Percentiles rank a stretch among this genome's conserved stretches.
phyloP scores from a whole-genome alignment of 2,888 invertebrate genomes.

The Lathronympha strigana region DNA sequence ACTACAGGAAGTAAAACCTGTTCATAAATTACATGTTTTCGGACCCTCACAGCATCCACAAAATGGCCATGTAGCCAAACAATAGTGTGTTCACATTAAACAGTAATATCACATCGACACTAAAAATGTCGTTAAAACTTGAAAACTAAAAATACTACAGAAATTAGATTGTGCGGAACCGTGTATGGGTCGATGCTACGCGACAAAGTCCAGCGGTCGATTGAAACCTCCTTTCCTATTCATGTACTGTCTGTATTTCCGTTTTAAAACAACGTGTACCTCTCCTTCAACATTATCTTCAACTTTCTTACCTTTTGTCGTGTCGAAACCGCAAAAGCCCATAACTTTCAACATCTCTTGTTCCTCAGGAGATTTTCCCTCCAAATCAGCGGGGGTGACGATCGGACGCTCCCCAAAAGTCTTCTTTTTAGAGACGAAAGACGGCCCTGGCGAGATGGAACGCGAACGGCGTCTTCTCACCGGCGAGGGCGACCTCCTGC shows the following conservation, averaged over 20 bases:
- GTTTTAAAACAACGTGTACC: conserved; percentile 97
- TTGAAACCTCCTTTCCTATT: conserved; percentile 99
- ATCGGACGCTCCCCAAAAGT: conserved; percentile 85
- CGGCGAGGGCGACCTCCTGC: conserved; percentile 59
- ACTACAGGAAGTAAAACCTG: no score
- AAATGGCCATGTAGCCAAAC: not conserved
- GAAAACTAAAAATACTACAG: conserved; percentile 19
- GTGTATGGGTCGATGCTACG: conserved; percentile 75
- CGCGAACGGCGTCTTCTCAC: conserved; percentile 63
- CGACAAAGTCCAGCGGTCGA: conserved; percentile 98
- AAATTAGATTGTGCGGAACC: conserved; percentile 40
- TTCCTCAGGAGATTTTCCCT: conserved; percentile 95
- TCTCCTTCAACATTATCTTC: conserved; percentile 97
- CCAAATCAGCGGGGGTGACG: conserved; percentile 92
- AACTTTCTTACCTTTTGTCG: conserved; percentile 98
- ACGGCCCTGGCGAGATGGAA: conserved; percentile 68
- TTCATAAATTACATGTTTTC: no score
- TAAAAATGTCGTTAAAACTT: conserved; percentile 33
- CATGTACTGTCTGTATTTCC: conserved; percentile 99
- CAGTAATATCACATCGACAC: conserved; percentile 35
- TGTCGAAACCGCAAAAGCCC: conserved; percentile 98
- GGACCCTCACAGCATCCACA: no score
- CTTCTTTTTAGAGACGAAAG: conserved; percentile 70
- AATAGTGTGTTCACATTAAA: conserved; percentile 32
- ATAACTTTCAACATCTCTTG: conserved; percentile 97